Conservation (phyloP, 2,888 invertebrate species). For the Hydrotaea cyrtoneurina region DNA sequence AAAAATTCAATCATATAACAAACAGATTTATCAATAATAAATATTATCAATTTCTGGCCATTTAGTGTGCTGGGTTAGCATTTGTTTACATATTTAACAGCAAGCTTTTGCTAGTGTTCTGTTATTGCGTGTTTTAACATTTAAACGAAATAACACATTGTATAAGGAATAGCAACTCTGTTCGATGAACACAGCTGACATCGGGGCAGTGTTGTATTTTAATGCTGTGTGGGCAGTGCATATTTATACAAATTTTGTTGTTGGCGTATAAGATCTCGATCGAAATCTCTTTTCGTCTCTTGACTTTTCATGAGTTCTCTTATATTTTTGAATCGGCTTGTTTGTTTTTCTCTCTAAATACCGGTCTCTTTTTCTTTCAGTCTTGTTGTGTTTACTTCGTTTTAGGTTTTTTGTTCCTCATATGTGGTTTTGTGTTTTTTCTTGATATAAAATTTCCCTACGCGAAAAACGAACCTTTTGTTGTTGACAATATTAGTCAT, state of each 20-base stretch:
- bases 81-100: constrained; percentile 49
- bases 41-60: no score
- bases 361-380: constrained; percentile 48
- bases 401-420: not conserved
- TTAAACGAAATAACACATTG: not conserved
- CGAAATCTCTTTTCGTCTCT: no score
- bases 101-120: not conserved
- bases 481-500: constrained; percentile 52
- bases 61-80: constrained; percentile 25
- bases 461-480: not conserved
- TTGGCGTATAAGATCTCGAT: not conserved
- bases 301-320: not conserved
- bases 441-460: not conserved
- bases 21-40: no score
- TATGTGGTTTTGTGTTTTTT: not conserved
- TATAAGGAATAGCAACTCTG: not conserved
- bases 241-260: not conserved
- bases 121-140: not conserved
- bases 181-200: not conserved
- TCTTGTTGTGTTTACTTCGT: not conserved
- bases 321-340: not conserved
- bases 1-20: no score
- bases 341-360: constrained; percentile 15
- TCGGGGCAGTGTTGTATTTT: constrained; percentile 13
- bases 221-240: not conserved